Percentiles rank a stretch among this genome's conserved stretches.
Evolutionary conservation across 2,797 vertebrate species (phyloP).

Genomic region (Sebastes kiyomatsui): DNA sequence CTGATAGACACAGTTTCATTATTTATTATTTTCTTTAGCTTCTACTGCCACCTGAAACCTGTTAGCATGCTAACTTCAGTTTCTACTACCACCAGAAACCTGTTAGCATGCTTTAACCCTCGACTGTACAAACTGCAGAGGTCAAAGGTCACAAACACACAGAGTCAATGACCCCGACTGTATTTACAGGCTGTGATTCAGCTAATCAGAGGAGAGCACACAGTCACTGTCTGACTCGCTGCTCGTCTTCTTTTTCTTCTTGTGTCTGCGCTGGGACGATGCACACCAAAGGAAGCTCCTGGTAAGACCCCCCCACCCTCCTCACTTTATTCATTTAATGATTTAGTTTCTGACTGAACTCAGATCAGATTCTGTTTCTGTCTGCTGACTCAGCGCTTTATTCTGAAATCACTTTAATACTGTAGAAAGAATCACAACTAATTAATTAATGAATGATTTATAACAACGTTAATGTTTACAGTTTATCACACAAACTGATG

Average conservation of each 20-base stretch:
- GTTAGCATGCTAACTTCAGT: too few relatives aligned
- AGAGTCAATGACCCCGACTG: conserved; percentile 15
- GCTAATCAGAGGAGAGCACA: conserved; percentile 35
- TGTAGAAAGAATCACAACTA: neutral
- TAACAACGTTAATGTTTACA: neutral
- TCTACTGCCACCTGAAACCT: too few relatives aligned
- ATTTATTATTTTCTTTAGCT: too few relatives aligned
- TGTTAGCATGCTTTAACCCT: neutral
- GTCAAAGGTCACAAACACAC: conserved; percentile 21
- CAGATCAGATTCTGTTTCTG: neutral
- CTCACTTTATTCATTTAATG: neutral
- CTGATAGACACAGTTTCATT: too few relatives aligned
- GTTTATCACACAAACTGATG: neutral
- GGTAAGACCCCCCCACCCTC: conserved; percentile 24
- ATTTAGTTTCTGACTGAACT: neutral
- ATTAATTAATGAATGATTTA: neutral
- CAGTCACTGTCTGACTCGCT: neutral
- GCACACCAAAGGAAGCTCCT: conserved; percentile 53
- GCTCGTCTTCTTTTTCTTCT: neutral
- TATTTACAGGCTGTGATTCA: neutral
- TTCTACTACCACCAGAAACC: too few relatives aligned
- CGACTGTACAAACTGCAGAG: neutral
- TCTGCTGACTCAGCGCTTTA: neutral
- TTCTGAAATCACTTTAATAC: neutral
- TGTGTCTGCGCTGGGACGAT: conserved; percentile 7